Evolutionary conservation across 35 echinoderm and acorn worm species (phyloP), one percentile per base, ranked within the genome.

Genomic region (Diadema setosum): DNA sequence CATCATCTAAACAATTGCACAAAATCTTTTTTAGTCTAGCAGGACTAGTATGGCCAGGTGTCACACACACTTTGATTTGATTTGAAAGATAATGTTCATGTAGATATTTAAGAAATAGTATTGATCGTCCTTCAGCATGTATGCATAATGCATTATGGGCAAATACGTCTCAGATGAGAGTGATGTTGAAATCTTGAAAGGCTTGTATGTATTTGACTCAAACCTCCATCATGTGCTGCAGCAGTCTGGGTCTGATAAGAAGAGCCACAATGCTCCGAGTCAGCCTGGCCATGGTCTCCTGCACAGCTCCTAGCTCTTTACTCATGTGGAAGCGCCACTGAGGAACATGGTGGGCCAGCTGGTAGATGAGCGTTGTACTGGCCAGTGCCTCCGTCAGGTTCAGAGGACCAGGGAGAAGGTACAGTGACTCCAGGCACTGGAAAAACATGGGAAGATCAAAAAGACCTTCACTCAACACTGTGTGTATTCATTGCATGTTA

Each of bases 141-240:
- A n/a, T n/a, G n/a, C n/a, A n/a, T n/a, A n/a, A n/a, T n/a, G n/a
- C n/a, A n/a, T n/a, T n/a, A n/a, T n/a, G n/a, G n/a, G n/a, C n/a
- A n/a, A n/a, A n/a, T n/a, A n/a, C n/a, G n/a, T n/a, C n/a, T n/a
- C n/a, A n/a, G n/a, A n/a, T n/a, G n/a, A n/a, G n/a, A n/a, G n/a
- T n/a, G n/a, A n/a, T n/a, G n/a, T n/a, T n/a, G n/a, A n/a, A n/a
- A n/a, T n/a, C n/a, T n/a, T n/a, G n/a, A n/a, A n/a, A n/a, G n/a
- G n/a, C n/a, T n/a, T n/a, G n/a, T n/a, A n/a, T n/a, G n/a, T 52
- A 52, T 52, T 52, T 52, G 48, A 52, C n/a, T 12, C 84, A 31
- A 60, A 97, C 95, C 91, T 93, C 91, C 0, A 93, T n/a, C 34
- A 93, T 87, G 58, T 93, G 85, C 84, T 97, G 95, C 36, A 97